Conservation (phyloP, 2,113 vertebrate genomes). For the Rhinogobius similis region DNA sequence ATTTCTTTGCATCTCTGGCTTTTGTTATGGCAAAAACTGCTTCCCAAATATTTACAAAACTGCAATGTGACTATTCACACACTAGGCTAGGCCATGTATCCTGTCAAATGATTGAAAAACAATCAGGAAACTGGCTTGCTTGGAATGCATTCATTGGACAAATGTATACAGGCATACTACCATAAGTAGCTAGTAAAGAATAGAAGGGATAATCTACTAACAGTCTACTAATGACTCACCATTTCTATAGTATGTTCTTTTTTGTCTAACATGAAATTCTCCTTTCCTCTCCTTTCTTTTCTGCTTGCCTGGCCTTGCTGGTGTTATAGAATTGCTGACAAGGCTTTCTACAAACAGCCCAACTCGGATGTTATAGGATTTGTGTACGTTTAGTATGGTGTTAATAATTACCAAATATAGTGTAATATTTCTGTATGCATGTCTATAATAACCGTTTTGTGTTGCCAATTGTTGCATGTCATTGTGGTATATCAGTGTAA, state of each 20-base stretch:
- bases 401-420: not conserved
- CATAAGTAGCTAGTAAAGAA: too few relatives aligned
- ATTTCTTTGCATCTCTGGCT: slow-evolving; percentile 64
- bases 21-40: slow-evolving; percentile 25
- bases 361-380: slow-evolving; percentile 97
- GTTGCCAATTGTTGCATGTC: slow-evolving; percentile 4
- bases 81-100: slow-evolving; percentile 15
- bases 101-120: slow-evolving; percentile 20
- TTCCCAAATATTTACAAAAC: slow-evolving; percentile 21
- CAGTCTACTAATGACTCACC: slow-evolving; percentile 35
- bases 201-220: not conserved
- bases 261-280: slow-evolving; percentile 79
- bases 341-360: slow-evolving; percentile 99
- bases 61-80: slow-evolving; percentile 39
- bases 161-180: slow-evolving; percentile 2
- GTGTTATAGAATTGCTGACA: slow-evolving; percentile 94
- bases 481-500: slow-evolving; percentile 1
- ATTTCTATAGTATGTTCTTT: slow-evolving; percentile 40
- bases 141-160: slow-evolving; percentile 32
- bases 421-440: slow-evolving; percentile 41
- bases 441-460: slow-evolving; percentile 4
- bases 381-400: slow-evolving; percentile 88
- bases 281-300: slow-evolving; percentile 76
- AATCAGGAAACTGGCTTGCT: slow-evolving; percentile 26
- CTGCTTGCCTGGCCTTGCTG: slow-evolving; percentile 73